phyloP scores from a whole-genome alignment of 2,797 vertebrate species.

The Notoglanidium macrostoma region DNA sequence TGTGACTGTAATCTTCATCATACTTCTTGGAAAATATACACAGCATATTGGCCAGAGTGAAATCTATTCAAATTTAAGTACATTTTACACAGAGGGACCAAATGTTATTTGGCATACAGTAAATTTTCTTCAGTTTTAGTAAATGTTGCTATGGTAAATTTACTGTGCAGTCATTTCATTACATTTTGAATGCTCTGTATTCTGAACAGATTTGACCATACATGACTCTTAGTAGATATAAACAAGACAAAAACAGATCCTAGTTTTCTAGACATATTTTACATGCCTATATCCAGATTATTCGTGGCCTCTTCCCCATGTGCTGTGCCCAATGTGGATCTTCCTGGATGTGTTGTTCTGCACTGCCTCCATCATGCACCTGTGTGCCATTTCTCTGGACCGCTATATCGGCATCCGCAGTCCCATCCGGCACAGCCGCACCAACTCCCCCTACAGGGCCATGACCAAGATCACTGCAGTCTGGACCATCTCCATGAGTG shows the following conservation, averaged over 20 bases:
- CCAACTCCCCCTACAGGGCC: slow-evolving; percentile 85
- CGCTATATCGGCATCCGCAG: slow-evolving; percentile 87
- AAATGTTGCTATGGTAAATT: too few relatives aligned
- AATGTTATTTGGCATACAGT: too few relatives aligned
- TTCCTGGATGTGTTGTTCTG: slow-evolving; percentile 88
- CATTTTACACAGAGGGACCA: too few relatives aligned
- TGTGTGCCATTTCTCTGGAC: slow-evolving; percentile 87
- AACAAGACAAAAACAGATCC: neutral
- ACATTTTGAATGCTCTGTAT: neutral
- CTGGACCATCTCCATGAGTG: slow-evolving; percentile 88
- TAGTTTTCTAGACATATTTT: neutral
- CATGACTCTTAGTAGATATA: neutral
- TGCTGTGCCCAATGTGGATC: slow-evolving; percentile 86
- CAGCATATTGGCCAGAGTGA: too few relatives aligned
- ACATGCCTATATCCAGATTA: slow-evolving; percentile 73
- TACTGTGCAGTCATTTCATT: neutral
- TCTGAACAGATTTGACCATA: neutral
- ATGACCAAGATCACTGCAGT: slow-evolving; percentile 85
- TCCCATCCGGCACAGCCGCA: slow-evolving; percentile 85
- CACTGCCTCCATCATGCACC: slow-evolving; percentile 88
- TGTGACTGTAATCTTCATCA: neutral
- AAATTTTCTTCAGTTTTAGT: too few relatives aligned
- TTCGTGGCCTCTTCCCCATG: slow-evolving; percentile 82
- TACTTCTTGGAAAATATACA: neutral
- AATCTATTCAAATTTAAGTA: too few relatives aligned